Evolutionary conservation across 92 coral and sea anemone species (phyloP).

Genomic region (Epizoanthus scotinus): DNA sequence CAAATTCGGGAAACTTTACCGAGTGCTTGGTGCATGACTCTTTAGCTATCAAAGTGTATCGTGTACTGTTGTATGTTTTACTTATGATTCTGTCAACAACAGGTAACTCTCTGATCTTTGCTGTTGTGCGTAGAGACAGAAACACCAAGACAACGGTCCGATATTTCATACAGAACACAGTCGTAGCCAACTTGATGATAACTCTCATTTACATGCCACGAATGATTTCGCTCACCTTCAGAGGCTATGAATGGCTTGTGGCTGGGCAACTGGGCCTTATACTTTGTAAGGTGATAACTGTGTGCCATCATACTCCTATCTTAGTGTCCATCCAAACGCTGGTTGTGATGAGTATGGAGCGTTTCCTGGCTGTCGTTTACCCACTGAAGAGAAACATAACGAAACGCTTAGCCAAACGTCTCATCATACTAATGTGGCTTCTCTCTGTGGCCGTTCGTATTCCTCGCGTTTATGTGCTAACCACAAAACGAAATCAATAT

Average conservation of each 20-base stretch:
- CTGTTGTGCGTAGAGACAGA: slow-evolving; percentile 9
- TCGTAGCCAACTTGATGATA: neutral
- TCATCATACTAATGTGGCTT: slow-evolving; percentile 1
- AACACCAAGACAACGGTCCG: slow-evolving; percentile 1
- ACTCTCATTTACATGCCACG: slow-evolving; percentile 14
- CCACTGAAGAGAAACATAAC: slow-evolving; percentile 4
- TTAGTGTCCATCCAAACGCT: slow-evolving; percentile 17
- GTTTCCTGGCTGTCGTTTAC: slow-evolving; percentile 11
- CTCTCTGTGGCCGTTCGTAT: neutral
- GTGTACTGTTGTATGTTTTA: neutral
- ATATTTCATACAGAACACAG: slow-evolving; percentile 5
- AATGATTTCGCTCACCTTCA: neutral
- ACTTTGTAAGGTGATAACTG: neutral
- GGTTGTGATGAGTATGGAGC: slow-evolving; percentile 13
- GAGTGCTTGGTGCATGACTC: neutral
- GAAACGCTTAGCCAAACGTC: slow-evolving; percentile 14
- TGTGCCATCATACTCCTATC: neutral
- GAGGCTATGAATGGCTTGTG: slow-evolving; percentile 20
- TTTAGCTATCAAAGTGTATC: neutral
- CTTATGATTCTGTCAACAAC: slow-evolving; percentile 8
- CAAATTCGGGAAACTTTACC: neutral
- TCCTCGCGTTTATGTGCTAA: slow-evolving; percentile 1
- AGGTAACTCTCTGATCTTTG: slow-evolving; percentile 5
- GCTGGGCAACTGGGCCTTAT: neutral
- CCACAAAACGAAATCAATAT: neutral